phyloP scores from a whole-genome alignment of 2,888 invertebrate species.

The Cataglyphis livida region DNA sequence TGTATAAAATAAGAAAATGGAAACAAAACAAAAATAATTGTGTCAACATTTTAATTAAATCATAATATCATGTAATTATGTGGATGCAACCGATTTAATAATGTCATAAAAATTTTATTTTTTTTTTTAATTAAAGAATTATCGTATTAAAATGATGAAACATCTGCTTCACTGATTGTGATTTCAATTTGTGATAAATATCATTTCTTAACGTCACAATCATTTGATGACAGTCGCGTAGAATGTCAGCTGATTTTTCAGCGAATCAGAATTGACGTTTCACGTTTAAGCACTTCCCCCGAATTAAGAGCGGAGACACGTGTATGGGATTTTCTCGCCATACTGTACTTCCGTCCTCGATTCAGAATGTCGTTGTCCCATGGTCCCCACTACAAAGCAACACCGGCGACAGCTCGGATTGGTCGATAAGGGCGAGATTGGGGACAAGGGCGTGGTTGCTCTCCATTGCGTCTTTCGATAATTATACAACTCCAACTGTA shows the following conservation, averaged over 20 bases:
- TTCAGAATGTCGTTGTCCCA: conserved; percentile 80
- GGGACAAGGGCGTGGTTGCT: conserved; percentile 84
- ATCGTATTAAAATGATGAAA: not conserved
- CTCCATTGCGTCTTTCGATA: conserved; percentile 83
- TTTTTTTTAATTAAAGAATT: conserved; percentile 1
- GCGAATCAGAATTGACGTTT: conserved; percentile 37
- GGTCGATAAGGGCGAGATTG: conserved; percentile 78
- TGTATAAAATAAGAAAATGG: too few species aligned
- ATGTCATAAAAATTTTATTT: not conserved
- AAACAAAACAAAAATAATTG: not conserved
- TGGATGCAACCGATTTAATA: not conserved
- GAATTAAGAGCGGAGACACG: conserved; percentile 60
- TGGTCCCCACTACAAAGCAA: conserved; percentile 75
- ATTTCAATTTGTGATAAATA: conserved; percentile 9
- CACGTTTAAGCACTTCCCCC: conserved; percentile 70
- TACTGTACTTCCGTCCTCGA: conserved; percentile 74
- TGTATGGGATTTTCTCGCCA: conserved; percentile 59
- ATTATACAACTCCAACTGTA: conserved; percentile 69
- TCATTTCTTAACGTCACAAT: not conserved
- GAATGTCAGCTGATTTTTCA: conserved; percentile 28
- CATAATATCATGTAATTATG: too few species aligned
- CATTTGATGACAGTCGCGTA: not conserved
- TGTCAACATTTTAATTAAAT: not conserved
- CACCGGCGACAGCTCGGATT: conserved; percentile 82
- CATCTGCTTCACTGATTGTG: not conserved